Percentiles rank a stretch among this genome's conserved stretches.
These are phyloP conservation scores for Philotrypesis tridentata DNA, from an alignment of 1,140 invertebrate species.

Conservation along the genomic window DNA sequence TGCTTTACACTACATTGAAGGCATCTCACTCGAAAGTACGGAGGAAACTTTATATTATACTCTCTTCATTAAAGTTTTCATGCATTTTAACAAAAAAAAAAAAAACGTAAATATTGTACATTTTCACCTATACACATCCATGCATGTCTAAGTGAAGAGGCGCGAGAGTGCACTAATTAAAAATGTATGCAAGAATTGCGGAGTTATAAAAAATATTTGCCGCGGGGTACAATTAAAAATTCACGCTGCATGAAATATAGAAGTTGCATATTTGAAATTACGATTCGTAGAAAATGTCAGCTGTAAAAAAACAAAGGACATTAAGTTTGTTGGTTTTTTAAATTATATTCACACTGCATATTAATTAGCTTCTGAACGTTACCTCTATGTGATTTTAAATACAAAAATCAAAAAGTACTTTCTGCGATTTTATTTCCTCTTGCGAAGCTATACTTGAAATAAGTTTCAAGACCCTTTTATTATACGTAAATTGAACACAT, in stretches of 20 bases:
- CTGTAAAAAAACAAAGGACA: too few species aligned
- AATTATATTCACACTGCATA: too few species aligned
- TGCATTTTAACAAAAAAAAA: constrained; percentile 15
- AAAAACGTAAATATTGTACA: background rate
- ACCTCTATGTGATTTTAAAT: too few species aligned
- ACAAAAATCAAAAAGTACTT: too few species aligned
- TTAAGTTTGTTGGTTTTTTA: too few species aligned
- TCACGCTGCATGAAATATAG: background rate
- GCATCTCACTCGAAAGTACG: background rate
- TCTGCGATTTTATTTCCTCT: too few species aligned
- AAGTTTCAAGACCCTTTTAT: too few species aligned
- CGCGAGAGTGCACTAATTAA: background rate
- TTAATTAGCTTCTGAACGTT: too few species aligned
- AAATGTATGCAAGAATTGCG: background rate
- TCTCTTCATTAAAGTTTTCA: constrained; percentile 12
- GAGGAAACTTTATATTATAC: constrained; percentile 18
- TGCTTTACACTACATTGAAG: constrained; percentile 1
- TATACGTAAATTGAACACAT: too few species aligned
- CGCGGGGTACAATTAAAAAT: constrained; percentile 24
- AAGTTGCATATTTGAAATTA: background rate
- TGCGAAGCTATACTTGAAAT: too few species aligned
- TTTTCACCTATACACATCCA: background rate
- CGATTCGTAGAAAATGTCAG: background rate
- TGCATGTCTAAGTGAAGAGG: background rate
- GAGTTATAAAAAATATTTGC: background rate